Conservation (phyloP, 2,888 invertebrate genomes). For the Minunthozetes semirufus region DNA sequence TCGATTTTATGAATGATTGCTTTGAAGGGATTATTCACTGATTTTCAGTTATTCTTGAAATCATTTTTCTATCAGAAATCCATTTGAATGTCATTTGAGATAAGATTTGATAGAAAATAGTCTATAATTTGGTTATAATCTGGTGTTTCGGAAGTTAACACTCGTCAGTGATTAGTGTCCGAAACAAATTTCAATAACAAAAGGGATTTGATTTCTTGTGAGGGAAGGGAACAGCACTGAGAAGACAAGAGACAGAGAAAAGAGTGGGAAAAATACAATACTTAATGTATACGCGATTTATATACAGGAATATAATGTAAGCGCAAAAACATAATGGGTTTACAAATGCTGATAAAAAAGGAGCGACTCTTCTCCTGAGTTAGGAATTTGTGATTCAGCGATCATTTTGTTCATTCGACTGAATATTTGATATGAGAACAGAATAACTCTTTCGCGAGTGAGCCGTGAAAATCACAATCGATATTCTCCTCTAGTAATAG, state of each 20-base stretch:
- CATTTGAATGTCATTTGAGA: background rate
- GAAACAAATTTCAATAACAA: slow-evolving; percentile 12
- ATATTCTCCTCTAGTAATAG: background rate
- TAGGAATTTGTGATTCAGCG: background rate
- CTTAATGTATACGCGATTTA: background rate
- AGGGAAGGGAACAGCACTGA: background rate
- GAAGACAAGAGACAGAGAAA: background rate
- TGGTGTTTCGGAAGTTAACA: background rate
- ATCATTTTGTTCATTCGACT: slow-evolving; percentile 25
- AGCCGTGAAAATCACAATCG: background rate
- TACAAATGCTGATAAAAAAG: background rate
- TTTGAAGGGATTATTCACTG: background rate
- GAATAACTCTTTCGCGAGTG: background rate
- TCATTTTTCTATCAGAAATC: too few species aligned
- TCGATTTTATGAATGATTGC: too few species aligned
- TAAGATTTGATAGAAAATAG: background rate
- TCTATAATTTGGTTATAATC: background rate
- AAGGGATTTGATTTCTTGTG: background rate
- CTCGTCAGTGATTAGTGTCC: background rate
- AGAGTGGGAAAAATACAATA: background rate
- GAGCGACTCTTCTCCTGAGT: too few species aligned
- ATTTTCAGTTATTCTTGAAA: background rate
- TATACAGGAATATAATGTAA: too few species aligned
- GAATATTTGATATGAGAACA: slow-evolving; percentile 7
- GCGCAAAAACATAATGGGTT: background rate